Percentiles rank a stretch among this genome's conserved stretches.
These are phyloP conservation scores for Bovichtus diacanthus DNA, from an alignment of 2,797 vertebrate species.

Conservation along the genomic window DNA sequence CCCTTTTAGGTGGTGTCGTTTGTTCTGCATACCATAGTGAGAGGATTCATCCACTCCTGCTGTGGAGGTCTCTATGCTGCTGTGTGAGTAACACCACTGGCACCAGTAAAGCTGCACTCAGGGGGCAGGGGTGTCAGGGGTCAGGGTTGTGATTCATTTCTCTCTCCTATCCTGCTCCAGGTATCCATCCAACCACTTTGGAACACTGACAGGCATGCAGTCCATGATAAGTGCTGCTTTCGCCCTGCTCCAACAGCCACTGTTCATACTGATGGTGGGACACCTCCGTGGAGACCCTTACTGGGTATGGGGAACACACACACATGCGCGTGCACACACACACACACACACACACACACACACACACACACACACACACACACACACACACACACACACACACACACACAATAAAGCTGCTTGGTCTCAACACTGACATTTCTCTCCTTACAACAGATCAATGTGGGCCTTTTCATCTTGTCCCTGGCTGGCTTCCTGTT, in stretches of 20 bases:
- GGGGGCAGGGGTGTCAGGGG: not conserved
- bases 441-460: conserved; percentile 84
- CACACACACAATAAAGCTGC: not conserved
- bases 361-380: conserved; percentile 10
- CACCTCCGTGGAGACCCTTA: conserved; percentile 86
- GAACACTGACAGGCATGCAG: conserved; percentile 91
- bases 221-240: conserved; percentile 90
- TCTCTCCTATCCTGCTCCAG: conserved; percentile 59
- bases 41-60: conserved; percentile 93
- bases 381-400: conserved; percentile 1
- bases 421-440: conserved; percentile 15
- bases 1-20: conserved; percentile 84
- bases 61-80: conserved; percentile 92
- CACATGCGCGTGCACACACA: conserved; percentile 5
- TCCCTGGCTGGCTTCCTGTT: conserved; percentile 89
- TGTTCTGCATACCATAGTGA: conserved; percentile 89
- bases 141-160: not conserved
- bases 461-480: conserved; percentile 87
- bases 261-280: conserved; percentile 89
- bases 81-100: conserved; percentile 84
- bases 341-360: not conserved
- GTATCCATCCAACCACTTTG: conserved; percentile 91
- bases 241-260: conserved; percentile 89
- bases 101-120: not conserved
- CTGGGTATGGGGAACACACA: conserved; percentile 83